Evolutionary conservation across 2,888 invertebrate species (phyloP).

Genomic region (Drosophila villosipedis): DNA sequence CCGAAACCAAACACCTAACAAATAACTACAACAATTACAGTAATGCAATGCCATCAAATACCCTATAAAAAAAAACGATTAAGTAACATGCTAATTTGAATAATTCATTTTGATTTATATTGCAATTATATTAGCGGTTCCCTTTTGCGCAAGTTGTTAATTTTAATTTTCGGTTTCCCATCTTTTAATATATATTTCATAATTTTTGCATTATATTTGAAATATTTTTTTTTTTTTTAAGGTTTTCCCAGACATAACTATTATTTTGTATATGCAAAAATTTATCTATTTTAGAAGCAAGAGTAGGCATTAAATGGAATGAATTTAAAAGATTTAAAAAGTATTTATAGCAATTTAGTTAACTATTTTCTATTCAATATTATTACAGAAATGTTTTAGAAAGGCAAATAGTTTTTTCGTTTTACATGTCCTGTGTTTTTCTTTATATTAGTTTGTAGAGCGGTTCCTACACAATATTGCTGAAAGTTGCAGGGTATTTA

Average conservation of each 20-base stretch:
- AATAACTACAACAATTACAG: neutral
- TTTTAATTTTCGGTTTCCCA: neutral
- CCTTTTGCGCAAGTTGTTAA: neutral
- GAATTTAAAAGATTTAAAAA: neutral
- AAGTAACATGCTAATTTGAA: neutral
- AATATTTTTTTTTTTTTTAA: neutral
- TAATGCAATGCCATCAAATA: slow-evolving; percentile 4
- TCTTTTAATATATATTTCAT: neutral
- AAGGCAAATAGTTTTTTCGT: neutral
- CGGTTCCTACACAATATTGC: neutral
- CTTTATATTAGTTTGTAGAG: neutral
- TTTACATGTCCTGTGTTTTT: too few species aligned
- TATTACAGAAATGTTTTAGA: neutral
- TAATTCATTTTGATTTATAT: neutral
- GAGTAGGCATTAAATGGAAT: neutral
- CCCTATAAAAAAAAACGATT: slow-evolving; percentile 12
- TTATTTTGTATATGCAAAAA: neutral
- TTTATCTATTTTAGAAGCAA: neutral
- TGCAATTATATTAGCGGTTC: neutral
- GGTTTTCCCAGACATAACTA: neutral
- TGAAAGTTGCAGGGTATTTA: slow-evolving; percentile 31
- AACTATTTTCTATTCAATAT: neutral
- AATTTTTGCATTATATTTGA: neutral
- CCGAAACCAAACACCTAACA: slow-evolving; percentile 43
- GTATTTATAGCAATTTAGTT: neutral